A percentile compares a stretch with the other conserved stretches of the same genome.
Conservation (phyloP, 2,888 invertebrate genomes). For the Drosophila ustulata region DNA sequence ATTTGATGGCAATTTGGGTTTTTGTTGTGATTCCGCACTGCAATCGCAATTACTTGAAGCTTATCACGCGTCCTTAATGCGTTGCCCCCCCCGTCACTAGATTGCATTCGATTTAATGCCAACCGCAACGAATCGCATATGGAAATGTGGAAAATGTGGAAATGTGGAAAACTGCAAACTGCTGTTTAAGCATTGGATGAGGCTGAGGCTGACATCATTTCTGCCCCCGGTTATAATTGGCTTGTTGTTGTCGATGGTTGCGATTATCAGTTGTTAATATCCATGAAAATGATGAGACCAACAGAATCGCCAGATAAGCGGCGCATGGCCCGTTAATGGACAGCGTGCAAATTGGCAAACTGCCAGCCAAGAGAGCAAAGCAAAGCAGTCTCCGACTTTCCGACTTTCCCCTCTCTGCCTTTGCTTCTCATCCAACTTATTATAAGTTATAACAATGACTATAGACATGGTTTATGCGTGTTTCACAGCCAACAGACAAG, state of each 20-base stretch:
- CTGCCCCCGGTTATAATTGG: constrained; percentile 23
- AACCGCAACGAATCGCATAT: constrained; percentile 54
- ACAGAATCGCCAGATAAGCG: constrained; percentile 62
- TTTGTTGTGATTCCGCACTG: constrained; percentile 33
- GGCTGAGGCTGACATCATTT: constrained; percentile 47
- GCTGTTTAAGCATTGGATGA: constrained; percentile 16
- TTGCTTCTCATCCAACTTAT: constrained; percentile 24
- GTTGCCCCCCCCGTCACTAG: constrained; percentile 32
- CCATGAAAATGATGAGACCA: constrained; percentile 74
- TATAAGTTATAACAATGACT: constrained; percentile 46
- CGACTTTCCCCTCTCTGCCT: too few relatives aligned
- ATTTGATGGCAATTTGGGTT: constrained; percentile 45
- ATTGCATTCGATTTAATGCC: constrained; percentile 37
- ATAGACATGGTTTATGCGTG: constrained; percentile 48
- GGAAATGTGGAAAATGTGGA: constrained; percentile 73
- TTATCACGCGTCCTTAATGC: constrained; percentile 57
- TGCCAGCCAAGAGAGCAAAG: constrained; percentile 42
- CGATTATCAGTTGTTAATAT: constrained; percentile 82
- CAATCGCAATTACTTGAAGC: constrained; percentile 52
- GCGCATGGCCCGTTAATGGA: constrained; percentile 71
- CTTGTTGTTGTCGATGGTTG: constrained; percentile 62
- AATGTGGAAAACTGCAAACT: constrained; percentile 51
- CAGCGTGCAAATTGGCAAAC: constrained; percentile 76
- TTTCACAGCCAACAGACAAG: constrained; percentile 40
- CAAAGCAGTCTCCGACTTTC: background rate